Evolutionary conservation across 2,797 vertebrate genomes (phyloP).

Genomic region (Hirundo rustica): DNA sequence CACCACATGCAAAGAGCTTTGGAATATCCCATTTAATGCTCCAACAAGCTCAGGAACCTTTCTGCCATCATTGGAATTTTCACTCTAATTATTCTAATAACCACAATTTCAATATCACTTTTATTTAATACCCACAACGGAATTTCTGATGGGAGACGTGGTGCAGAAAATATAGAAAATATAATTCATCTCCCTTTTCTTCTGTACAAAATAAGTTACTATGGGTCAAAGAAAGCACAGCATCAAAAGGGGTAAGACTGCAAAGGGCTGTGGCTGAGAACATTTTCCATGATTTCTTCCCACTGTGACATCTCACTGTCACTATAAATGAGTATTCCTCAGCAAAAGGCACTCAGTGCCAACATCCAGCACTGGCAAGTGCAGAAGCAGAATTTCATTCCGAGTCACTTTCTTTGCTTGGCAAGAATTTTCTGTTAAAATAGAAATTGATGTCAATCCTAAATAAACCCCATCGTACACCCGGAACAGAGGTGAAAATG

Average conservation of each 20-base stretch:
- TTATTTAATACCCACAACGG: background rate
- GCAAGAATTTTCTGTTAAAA: background rate
- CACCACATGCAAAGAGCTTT: background rate
- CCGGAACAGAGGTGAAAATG: accelerated
- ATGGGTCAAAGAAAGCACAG: background rate
- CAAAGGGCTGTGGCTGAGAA: background rate
- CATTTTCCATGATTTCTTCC: accelerated
- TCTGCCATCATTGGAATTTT: background rate
- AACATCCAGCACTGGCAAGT: background rate
- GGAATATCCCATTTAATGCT: background rate
- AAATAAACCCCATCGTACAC: background rate
- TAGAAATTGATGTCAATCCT: background rate
- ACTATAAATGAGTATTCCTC: background rate
- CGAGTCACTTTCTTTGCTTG: background rate
- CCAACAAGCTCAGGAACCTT: background rate
- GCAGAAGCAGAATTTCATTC: background rate
- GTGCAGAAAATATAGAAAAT: background rate
- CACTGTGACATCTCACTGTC: background rate
- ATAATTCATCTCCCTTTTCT: background rate
- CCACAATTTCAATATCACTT: background rate
- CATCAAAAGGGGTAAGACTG: background rate
- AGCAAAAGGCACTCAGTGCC: background rate
- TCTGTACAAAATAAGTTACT: background rate
- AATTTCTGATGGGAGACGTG: background rate
- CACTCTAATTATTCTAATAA: background rate